Percentiles rank a stretch among this genome's conserved stretches.
phyloP scores from a whole-genome alignment of 2,888 invertebrate genomes.

The Andrena bicolor region DNA sequence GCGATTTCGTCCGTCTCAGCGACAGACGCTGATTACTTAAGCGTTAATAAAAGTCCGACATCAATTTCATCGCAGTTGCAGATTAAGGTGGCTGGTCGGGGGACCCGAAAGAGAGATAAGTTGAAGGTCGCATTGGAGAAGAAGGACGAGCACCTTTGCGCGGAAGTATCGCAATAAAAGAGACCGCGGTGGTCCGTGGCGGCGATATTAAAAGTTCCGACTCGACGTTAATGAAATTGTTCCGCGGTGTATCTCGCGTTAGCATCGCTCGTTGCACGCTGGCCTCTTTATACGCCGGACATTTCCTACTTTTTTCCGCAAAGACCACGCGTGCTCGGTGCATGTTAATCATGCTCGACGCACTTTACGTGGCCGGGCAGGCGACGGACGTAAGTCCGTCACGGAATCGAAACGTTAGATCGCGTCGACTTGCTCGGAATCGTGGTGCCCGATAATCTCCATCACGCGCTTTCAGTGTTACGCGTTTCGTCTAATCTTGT shows the following conservation, averaged over 20 bases:
- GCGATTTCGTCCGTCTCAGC: background rate
- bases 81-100: conserved; percentile 51
- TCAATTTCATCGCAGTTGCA: conserved; percentile 63
- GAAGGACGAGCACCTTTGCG: conserved; percentile 46
- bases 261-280: conserved; percentile 36
- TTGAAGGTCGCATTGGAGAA: conserved; percentile 43
- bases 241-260: conserved; percentile 63
- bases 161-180: conserved; percentile 67
- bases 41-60: conserved; percentile 65
- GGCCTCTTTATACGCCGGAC: conserved; percentile 25
- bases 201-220: conserved; percentile 70
- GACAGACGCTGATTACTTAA: conserved; percentile 57
- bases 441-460: conserved; percentile 15
- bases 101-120: conserved; percentile 28
- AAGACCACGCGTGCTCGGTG: conserved; percentile 73
- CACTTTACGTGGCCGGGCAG: conserved; percentile 55
- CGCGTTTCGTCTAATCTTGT: background rate
- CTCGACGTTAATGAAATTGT: conserved; percentile 72
- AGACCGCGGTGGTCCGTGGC: conserved; percentile 45
- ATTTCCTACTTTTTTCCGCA: conserved; percentile 45
- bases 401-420: conserved; percentile 50
- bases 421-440: conserved; percentile 20
- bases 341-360: conserved; percentile 75
- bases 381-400: conserved; percentile 36
- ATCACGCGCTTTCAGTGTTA: conserved; percentile 10